Conservation (phyloP, 1,140 invertebrate species). For the Diuraphis noxia region DNA sequence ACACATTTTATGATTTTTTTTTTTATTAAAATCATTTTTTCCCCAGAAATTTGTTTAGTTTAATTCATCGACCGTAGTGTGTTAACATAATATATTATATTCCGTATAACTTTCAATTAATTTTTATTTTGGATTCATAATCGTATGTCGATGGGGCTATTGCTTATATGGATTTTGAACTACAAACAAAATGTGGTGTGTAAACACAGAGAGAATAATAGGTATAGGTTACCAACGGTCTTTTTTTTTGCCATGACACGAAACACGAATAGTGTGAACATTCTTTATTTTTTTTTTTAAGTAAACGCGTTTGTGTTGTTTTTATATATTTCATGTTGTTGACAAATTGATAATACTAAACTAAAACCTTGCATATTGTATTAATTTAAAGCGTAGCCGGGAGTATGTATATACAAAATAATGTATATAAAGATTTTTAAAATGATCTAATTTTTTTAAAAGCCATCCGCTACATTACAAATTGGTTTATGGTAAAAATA, state of each 20-base stretch:
- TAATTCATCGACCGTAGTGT: background rate
- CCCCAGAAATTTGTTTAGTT: background rate
- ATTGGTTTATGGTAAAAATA: too few species aligned
- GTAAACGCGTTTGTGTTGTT: background rate
- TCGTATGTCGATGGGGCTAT: background rate
- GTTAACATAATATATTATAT: background rate
- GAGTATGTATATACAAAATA: too few species aligned
- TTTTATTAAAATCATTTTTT: background rate
- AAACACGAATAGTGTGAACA: background rate
- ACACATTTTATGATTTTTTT: background rate
- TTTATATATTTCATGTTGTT: background rate
- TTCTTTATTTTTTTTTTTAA: background rate
- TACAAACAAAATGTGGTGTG: background rate
- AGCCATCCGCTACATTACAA: too few species aligned
- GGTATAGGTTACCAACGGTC: background rate
- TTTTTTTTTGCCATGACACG: background rate
- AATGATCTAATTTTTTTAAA: background rate
- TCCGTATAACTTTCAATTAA: background rate
- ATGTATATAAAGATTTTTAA: background rate
- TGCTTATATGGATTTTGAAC: slow-evolving; percentile 8
- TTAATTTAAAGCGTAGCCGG: too few species aligned
- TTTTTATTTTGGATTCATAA: background rate
- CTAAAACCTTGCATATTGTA: background rate
- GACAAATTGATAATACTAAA: background rate
- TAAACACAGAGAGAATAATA: background rate